Evolutionary conservation across 92 coral and sea anemone species (phyloP).

Genomic region (Diadumene lineata): DNA sequence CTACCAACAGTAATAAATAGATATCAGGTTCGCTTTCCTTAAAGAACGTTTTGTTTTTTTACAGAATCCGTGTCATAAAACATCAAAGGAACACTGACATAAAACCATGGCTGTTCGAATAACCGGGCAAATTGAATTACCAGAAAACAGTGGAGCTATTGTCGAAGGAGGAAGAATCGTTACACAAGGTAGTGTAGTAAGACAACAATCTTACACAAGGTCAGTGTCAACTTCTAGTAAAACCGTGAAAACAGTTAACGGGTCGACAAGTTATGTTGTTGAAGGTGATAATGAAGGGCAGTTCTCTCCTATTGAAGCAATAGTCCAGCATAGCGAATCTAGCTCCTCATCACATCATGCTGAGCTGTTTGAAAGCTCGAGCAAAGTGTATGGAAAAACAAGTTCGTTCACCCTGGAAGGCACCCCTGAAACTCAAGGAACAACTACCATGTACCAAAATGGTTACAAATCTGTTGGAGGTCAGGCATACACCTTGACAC

Average conservation of each 20-base stretch:
- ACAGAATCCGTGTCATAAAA: background rate
- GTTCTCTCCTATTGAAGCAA: background rate
- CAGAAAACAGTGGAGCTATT: background rate
- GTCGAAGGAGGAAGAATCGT: conserved; percentile 1
- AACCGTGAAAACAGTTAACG: conserved; percentile 3
- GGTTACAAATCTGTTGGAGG: background rate
- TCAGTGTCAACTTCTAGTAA: conserved; percentile 13
- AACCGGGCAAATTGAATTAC: conserved; percentile 5
- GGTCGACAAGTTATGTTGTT: background rate
- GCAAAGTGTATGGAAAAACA: background rate
- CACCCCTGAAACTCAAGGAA: background rate
- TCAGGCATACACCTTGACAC: conserved; percentile 7
- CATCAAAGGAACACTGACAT: background rate
- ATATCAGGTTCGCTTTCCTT: background rate
- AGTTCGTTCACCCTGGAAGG: conserved; percentile 4
- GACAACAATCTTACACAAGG: conserved; percentile 5
- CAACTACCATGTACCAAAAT: background rate
- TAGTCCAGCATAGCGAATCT: background rate
- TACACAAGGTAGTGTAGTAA: background rate
- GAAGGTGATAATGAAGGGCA: background rate
- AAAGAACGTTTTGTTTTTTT: background rate
- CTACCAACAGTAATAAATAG: background rate
- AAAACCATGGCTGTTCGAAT: conserved; percentile 27
- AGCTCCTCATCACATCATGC: conserved; percentile 1
- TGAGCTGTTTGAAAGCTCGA: background rate